Evolutionary conservation across 1,140 invertebrate species (phyloP).

Genomic region (Plectus sambesii): DNA sequence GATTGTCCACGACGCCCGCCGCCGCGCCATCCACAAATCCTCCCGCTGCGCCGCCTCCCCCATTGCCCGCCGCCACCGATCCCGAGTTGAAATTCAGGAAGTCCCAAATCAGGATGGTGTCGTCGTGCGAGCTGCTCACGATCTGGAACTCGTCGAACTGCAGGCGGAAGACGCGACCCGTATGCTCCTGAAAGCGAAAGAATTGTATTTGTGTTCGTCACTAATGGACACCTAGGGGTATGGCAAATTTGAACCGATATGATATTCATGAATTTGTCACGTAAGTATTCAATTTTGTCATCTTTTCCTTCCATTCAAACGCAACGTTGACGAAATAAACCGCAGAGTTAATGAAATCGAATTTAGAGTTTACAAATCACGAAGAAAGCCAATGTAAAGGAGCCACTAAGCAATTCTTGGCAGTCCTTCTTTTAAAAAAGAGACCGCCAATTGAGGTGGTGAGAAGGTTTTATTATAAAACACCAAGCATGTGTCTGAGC

Average conservation of each 20-base stretch:
- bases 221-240: too few relatives aligned
- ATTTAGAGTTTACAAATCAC: constrained; percentile 5
- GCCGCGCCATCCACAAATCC: constrained; percentile 8
- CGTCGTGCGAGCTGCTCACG: constrained; percentile 98
- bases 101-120: constrained; percentile 99
- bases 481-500: too few relatives aligned
- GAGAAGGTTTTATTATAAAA: too few relatives aligned
- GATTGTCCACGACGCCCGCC: constrained; percentile 10
- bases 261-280: too few relatives aligned
- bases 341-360: constrained; percentile 19
- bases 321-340: too few relatives aligned
- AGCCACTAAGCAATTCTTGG: too few relatives aligned
- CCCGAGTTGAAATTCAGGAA: constrained; percentile 62
- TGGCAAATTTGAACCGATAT: too few relatives aligned
- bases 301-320: too few relatives aligned
- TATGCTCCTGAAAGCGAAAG: constrained; percentile 72
- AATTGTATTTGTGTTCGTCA: too few relatives aligned
- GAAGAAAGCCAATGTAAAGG: neutral
- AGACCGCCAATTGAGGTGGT: too few relatives aligned
- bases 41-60: constrained; percentile 18
- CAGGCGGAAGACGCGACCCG: constrained; percentile 91
- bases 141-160: constrained; percentile 99
- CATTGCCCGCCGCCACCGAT: constrained; percentile 21
- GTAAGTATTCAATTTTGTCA: too few relatives aligned
- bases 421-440: too few relatives aligned